Evolutionary conservation across 2,888 invertebrate species (phyloP), one percentile per base, ranked within the genome.

Genomic region (Cancer borealis): DNA sequence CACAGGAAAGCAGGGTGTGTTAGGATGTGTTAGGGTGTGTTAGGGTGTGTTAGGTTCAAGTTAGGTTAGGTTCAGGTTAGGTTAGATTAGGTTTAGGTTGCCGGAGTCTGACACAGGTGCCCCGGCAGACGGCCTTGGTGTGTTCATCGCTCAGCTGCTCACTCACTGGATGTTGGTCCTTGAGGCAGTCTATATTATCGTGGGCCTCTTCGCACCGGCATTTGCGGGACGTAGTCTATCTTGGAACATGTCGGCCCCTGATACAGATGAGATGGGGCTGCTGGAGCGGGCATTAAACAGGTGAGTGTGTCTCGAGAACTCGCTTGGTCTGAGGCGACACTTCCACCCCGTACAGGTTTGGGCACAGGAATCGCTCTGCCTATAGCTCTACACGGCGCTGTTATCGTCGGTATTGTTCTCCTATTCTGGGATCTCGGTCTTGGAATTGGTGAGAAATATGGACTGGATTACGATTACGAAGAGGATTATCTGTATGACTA

Each of bases 71-170:
- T 17, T 66, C 3, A 73, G 73, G 73, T n/a, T n/a, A 26, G 26
- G 8, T 4, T 21, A 26, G 10, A 2, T 21, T 10, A 8, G 84
- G 39, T 84, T 30, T 14, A 84, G 84, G 84, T 14, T 12, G 47
- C 26, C 14, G 54, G 90, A 90, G 90, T 90, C 90, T 92, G 88
- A 92, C 88, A 60, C 60, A 92, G 46, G 92, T 92, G 54, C 54
- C 90, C 90, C 90, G 90, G 92, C 92, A 92, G 92, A 66, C 84
- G 66, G 88, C 88, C 87, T 92, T 12, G 92, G 92, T 12, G 88
- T 88, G n/a, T 88, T 92, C 60, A 21, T 60, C 26, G 92, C n/a
- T n/a, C 92, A 92, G 92, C 39, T 92, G 26, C 60, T 92, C 60
- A 92, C 92, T 3, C 39, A 47, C 60, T 88, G 88, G 88, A 12